These are phyloP conservation scores for Saccostrea echinata DNA, from an alignment of 1,140 invertebrate genomes.

Conservation along the genomic window DNA sequence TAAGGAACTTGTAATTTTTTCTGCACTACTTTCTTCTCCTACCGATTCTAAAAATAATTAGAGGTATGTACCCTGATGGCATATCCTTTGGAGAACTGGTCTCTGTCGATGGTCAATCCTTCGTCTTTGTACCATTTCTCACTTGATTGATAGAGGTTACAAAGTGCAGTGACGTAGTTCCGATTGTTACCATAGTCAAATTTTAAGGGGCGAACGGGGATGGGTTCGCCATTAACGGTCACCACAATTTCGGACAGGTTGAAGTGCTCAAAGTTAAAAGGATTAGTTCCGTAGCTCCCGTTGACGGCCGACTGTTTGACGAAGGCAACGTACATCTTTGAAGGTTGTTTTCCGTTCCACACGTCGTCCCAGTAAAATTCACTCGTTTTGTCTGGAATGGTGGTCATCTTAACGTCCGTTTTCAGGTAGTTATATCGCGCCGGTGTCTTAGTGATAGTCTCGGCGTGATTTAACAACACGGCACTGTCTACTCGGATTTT, in stretches of 20 bases:
- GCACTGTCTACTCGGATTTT: slow-evolving; percentile 44
- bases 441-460: background rate
- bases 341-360: background rate
- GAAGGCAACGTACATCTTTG: slow-evolving; percentile 34
- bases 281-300: slow-evolving; percentile 45
- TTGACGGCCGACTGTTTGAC: slow-evolving; percentile 45
- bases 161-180: too few species aligned
- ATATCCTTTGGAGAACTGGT: too few species aligned
- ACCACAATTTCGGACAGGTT: background rate
- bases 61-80: too few species aligned
- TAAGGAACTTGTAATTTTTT: too few species aligned
- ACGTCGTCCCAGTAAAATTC: slow-evolving; percentile 36
- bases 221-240: slow-evolving; percentile 1
- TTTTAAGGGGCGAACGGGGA: background rate
- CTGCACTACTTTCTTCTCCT: too few species aligned
- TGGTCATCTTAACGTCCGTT: slow-evolving; percentile 41
- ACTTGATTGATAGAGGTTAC: too few species aligned
- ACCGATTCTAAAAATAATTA: too few species aligned
- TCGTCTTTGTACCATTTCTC: too few species aligned
- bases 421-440: slow-evolving; percentile 21
- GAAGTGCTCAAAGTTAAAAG: slow-evolving; percentile 49
- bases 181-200: too few species aligned
- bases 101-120: too few species aligned
- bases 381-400: background rate
- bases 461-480: slow-evolving; percentile 30